phyloP scores from a whole-genome alignment of 2,888 invertebrate species.

The Oscheius onirici region DNA sequence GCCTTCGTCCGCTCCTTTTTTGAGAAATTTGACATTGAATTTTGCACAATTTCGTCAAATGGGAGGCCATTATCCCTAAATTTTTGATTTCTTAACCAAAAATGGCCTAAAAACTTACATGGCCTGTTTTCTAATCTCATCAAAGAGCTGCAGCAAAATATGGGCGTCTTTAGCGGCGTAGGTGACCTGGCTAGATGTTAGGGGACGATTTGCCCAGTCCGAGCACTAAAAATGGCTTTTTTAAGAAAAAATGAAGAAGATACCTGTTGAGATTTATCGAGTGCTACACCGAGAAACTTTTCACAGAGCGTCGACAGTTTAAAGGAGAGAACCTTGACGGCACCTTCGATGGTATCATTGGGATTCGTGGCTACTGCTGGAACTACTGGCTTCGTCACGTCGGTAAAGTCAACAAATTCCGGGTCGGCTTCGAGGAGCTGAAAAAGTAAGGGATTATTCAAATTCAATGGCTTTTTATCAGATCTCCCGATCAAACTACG shows the following conservation, averaged over 20 bases:
- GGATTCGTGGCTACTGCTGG: background rate
- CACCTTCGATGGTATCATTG: background rate
- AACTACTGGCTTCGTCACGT: background rate
- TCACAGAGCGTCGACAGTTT: slow-evolving; percentile 43
- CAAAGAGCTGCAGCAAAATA: slow-evolving; percentile 43
- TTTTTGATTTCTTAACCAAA: no score
- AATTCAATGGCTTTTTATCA: no score
- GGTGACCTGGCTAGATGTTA: slow-evolving; percentile 40
- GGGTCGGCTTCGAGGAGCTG: slow-evolving; percentile 37
- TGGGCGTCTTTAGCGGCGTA: slow-evolving; percentile 54
- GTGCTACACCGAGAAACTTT: slow-evolving; percentile 19
- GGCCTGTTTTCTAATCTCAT: slow-evolving; percentile 30
- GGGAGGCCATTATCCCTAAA: slow-evolving; percentile 10
- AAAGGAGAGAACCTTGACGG: slow-evolving; percentile 27
- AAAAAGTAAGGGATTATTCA: background rate
- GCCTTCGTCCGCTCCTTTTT: slow-evolving; percentile 27
- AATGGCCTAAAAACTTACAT: slow-evolving; percentile 7
- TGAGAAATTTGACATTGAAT: slow-evolving; percentile 8
- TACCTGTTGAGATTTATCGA: slow-evolving; percentile 48
- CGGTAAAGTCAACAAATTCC: slow-evolving; percentile 34
- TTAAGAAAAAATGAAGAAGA: background rate
- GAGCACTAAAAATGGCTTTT: slow-evolving; percentile 34
- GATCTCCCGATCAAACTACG: no score
- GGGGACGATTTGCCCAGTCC: slow-evolving; percentile 48
- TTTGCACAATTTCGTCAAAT: background rate